phyloP scores from a whole-genome alignment of 2,888 invertebrate species.

The Ischnura elegans region DNA sequence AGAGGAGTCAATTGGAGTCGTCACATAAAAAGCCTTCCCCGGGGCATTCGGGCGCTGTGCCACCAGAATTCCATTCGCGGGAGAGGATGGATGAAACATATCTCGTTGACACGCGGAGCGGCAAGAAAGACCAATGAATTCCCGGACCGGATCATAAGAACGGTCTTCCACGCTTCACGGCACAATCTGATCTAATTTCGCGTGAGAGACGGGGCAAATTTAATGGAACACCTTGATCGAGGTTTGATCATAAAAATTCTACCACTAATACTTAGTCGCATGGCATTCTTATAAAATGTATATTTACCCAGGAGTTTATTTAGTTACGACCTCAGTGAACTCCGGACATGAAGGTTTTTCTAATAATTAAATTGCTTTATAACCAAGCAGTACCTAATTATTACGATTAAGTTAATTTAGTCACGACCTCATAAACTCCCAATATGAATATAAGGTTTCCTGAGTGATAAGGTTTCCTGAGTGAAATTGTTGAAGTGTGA shows the following conservation, averaged over 20 bases:
- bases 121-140: constrained; percentile 24
- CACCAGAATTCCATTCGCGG: constrained; percentile 36
- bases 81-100: constrained; percentile 1
- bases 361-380: no score
- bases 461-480: no score
- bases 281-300: no score
- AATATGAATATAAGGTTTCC: no score
- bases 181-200: constrained; percentile 19
- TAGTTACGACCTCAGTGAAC: no score
- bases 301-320: no score
- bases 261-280: no score
- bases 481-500: no score
- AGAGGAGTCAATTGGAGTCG: constrained; percentile 49
- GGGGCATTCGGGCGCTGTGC: constrained; percentile 23
- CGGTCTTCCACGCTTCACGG: not conserved
- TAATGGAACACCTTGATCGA: not conserved
- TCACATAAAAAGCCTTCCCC: constrained; percentile 23
- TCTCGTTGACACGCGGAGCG: not conserved
- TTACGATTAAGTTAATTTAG: no score
- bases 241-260: not conserved
- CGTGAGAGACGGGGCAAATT: not conserved
- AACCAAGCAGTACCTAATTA: no score
- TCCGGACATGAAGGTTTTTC: no score
- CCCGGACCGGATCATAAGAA: not conserved
- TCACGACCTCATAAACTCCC: no score